A percentile compares a stretch with the other conserved stretches of the same genome.
Evolutionary conservation across 2,797 vertebrate genomes (phyloP).

Genomic region (Crax fasciolata): DNA sequence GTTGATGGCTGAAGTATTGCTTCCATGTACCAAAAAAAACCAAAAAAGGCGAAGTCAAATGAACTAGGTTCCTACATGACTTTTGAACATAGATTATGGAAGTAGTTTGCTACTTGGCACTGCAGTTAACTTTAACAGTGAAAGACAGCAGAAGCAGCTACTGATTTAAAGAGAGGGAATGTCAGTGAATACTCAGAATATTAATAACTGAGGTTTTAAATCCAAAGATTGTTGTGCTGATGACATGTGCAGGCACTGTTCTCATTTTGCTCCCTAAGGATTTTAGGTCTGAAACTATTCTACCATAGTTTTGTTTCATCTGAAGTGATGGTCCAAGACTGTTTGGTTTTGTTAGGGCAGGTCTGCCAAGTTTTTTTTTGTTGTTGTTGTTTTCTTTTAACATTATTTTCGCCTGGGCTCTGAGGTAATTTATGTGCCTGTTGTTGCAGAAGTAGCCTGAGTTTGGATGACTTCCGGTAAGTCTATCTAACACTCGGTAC

Average conservation of each 20-base stretch:
- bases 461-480: slow-evolving; percentile 93
- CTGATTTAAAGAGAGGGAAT: neutral
- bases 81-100: neutral
- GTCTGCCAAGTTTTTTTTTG: neutral
- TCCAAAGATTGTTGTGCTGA: neutral
- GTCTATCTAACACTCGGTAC: slow-evolving; percentile 83
- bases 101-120: neutral
- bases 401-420: slow-evolving; percentile 53
- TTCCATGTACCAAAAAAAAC: neutral
- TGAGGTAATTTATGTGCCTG: slow-evolving; percentile 90
- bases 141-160: neutral
- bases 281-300: neutral
- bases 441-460: slow-evolving; percentile 96
- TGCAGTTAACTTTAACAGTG: neutral
- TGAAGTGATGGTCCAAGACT: neutral
- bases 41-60: neutral
- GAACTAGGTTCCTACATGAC: neutral
- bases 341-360: slow-evolving; percentile 34
- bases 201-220: neutral
- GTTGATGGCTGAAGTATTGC: neutral
- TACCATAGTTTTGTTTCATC: neutral
- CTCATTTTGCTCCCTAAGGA: neutral
- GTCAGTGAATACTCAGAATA: neutral
- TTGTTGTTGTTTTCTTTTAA: neutral
- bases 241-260: neutral